phyloP scores from a whole-genome alignment of 1,140 invertebrate genomes.

The Drosophila miranda region DNA sequence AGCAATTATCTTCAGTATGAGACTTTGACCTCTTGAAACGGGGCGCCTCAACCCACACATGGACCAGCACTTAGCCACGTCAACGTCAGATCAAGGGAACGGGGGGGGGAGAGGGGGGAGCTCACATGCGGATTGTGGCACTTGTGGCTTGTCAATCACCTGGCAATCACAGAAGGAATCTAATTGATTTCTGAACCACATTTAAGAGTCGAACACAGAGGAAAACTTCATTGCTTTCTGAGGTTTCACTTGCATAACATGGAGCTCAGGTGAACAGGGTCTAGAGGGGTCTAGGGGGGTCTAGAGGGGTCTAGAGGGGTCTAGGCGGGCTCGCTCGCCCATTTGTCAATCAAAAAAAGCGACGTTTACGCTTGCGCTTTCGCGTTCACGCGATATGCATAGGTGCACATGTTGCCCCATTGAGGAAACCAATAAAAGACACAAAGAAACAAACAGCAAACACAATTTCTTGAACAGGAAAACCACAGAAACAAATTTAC shows the following conservation, averaged over 20 bases:
- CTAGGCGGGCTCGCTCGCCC: constrained; percentile 30
- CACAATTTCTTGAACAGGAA: constrained; percentile 69
- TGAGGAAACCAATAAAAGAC: constrained; percentile 64
- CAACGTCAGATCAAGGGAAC: constrained; percentile 10
- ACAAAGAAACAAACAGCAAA: constrained; percentile 42
- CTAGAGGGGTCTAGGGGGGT: not conserved
- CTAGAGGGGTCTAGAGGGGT: too few relatives aligned
- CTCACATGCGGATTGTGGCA: constrained; percentile 42
- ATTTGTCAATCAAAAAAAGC: constrained; percentile 74
- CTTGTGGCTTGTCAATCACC: constrained; percentile 55
- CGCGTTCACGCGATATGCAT: constrained; percentile 72
- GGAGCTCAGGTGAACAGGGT: constrained; percentile 20
- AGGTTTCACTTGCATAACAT: constrained; percentile 57
- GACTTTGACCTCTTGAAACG: not conserved
- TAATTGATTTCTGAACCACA: constrained; percentile 73
- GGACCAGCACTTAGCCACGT: constrained; percentile 59
- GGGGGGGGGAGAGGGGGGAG: too few relatives aligned
- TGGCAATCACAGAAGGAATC: constrained; percentile 29
- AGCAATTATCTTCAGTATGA: constrained; percentile 58
- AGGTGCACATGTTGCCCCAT: constrained; percentile 81
- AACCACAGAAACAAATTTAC: constrained; percentile 82
- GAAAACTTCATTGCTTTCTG: constrained; percentile 69
- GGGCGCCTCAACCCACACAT: too few relatives aligned
- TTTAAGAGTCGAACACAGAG: constrained; percentile 23
- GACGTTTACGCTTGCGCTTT: constrained; percentile 44